These are phyloP conservation scores for Gadus macrocephalus DNA, from an alignment of 2,113 vertebrate genomes.

Conservation along the genomic window DNA sequence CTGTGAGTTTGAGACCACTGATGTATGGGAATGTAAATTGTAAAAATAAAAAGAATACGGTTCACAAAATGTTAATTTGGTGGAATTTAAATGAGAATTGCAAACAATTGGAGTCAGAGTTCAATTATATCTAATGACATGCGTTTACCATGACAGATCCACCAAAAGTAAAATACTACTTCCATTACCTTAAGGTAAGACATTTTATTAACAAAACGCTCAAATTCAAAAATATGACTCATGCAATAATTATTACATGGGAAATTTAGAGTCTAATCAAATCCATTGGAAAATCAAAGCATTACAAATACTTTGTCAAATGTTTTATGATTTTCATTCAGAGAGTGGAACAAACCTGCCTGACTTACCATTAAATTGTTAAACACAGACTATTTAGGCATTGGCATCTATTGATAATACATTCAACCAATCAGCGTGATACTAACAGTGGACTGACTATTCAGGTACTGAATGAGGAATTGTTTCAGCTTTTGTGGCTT, in stretches of 20 bases:
- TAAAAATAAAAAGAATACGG: too few relatives aligned
- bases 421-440: not conserved
- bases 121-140: not conserved
- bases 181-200: not conserved
- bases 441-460: slow-evolving; percentile 2
- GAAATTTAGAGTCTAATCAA: not conserved
- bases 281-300: not conserved
- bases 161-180: not conserved
- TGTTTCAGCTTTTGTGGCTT: too few relatives aligned
- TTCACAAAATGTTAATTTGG: too few relatives aligned
- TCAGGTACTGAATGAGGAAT: slow-evolving; percentile 17
- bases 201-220: not conserved
- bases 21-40: too few relatives aligned
- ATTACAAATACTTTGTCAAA: slow-evolving; percentile 1
- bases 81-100: too few relatives aligned
- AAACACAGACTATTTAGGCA: not conserved
- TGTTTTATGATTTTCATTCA: too few relatives aligned
- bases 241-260: not conserved
- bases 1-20: too few relatives aligned
- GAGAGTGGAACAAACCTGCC: too few relatives aligned
- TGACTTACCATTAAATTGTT: not conserved
- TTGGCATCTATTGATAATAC: not conserved
- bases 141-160: not conserved
- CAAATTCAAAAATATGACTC: not conserved
- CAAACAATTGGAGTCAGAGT: too few relatives aligned